phyloP scores from a whole-genome alignment of 2,113 vertebrate genomes.

The Acinonyx jubatus region DNA sequence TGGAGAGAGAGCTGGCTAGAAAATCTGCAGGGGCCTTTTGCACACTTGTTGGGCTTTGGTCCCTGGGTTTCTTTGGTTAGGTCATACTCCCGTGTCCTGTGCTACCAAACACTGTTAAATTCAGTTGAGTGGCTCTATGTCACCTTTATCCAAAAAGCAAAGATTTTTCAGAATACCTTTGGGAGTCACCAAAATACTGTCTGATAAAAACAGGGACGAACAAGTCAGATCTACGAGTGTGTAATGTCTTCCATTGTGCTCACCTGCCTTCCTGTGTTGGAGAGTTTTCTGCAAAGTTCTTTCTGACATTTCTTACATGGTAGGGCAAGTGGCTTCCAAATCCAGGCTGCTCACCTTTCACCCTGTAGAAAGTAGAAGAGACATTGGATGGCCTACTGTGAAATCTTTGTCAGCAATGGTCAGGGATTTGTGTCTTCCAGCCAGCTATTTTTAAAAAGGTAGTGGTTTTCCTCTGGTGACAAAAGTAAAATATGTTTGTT shows the following conservation, averaged over 20 bases:
- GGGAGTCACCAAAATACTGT: neutral
- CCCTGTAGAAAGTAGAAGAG: neutral
- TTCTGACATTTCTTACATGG: neutral
- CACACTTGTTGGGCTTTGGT: neutral
- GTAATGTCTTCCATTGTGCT: neutral
- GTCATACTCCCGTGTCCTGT: neutral
- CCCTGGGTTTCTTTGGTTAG: neutral
- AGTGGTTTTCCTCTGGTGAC: constrained; percentile 42
- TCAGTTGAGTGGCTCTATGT: neutral
- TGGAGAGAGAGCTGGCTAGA: neutral
- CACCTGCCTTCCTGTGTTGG: neutral
- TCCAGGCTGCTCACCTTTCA: neutral
- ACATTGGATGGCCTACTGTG: neutral
- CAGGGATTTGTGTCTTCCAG: neutral
- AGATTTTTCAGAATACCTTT: neutral
- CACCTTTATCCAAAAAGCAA: neutral
- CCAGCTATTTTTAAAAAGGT: constrained; percentile 20
- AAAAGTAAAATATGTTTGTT: neutral
- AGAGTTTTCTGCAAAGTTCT: neutral
- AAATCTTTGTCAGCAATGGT: neutral
- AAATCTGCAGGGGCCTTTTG: neutral
- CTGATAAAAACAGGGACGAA: neutral
- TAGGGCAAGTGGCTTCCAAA: neutral
- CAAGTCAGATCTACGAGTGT: neutral
- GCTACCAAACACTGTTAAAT: neutral